A percentile compares a stretch with the other conserved stretches of the same genome.
Evolutionary conservation across 2,113 vertebrate genomes (phyloP).

Genomic region (Dipodomys merriami): DNA sequence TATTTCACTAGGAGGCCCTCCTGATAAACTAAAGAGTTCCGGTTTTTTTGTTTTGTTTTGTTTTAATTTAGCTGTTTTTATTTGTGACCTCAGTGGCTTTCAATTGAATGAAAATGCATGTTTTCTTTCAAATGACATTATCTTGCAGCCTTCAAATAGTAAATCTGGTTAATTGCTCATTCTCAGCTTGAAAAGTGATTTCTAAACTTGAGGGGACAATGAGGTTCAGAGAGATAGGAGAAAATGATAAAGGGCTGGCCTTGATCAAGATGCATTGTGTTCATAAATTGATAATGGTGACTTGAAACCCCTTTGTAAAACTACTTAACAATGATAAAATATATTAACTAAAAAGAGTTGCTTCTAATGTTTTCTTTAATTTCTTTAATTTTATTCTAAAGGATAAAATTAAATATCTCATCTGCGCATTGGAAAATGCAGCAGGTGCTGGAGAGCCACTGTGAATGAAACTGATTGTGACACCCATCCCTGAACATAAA

Average conservation of each 20-base stretch:
- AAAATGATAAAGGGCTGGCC: too few species aligned
- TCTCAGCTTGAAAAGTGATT: constrained; percentile 28
- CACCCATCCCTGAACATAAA: background rate
- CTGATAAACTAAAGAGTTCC: constrained; percentile 21
- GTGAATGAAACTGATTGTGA: constrained; percentile 1
- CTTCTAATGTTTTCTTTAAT: constrained; percentile 58
- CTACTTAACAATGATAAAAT: too few species aligned
- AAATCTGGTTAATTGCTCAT: constrained; percentile 1
- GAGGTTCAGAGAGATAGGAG: too few species aligned
- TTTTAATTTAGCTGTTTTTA: constrained; percentile 1
- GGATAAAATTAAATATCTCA: constrained; percentile 63
- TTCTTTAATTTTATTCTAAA: constrained; percentile 11
- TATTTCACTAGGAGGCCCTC: background rate
- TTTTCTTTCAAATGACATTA: background rate
- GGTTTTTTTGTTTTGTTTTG: background rate
- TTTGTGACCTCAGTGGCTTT: constrained; percentile 47
- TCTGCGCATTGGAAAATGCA: constrained; percentile 27
- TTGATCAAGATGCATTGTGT: too few species aligned
- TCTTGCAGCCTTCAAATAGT: background rate
- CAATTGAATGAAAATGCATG: constrained; percentile 29
- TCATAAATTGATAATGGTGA: too few species aligned
- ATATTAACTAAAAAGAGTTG: too few species aligned
- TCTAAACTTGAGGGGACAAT: too few species aligned
- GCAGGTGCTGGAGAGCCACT: background rate
- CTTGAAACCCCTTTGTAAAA: too few species aligned